Percentiles rank a stretch among this genome's conserved stretches.
phyloP scores from a whole-genome alignment of 2,888 invertebrate genomes.

The Globia sparganii region DNA sequence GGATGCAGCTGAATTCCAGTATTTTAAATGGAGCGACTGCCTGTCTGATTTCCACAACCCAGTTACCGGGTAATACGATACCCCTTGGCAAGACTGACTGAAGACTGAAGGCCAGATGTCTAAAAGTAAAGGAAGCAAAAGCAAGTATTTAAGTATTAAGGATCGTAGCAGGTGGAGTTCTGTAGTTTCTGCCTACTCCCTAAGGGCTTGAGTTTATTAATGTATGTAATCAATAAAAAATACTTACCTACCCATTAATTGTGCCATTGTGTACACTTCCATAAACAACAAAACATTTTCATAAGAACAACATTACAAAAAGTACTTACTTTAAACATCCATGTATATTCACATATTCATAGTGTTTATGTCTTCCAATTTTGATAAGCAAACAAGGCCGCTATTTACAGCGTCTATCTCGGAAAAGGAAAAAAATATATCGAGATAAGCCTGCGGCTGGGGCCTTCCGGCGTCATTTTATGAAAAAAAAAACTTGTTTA shows the following conservation, averaged over 20 bases:
- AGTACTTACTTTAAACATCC: neutral
- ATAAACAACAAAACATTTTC: neutral
- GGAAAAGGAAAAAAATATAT: slow-evolving; percentile 49
- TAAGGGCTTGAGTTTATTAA: neutral
- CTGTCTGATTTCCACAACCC: no score
- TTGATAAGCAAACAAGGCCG: slow-evolving; percentile 57
- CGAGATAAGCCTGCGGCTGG: slow-evolving; percentile 53
- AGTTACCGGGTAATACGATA: no score
- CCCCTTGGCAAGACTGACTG: no score
- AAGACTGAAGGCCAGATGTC: no score
- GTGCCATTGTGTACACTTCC: neutral
- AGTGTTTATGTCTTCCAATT: slow-evolving; percentile 51
- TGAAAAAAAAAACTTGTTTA: slow-evolving; percentile 41
- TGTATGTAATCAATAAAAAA: neutral
- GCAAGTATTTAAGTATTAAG: no score
- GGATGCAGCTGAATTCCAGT: no score
- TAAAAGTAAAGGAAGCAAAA: neutral
- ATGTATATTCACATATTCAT: slow-evolving; percentile 27
- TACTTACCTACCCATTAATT: neutral
- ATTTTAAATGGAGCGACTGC: no score
- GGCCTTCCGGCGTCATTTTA: slow-evolving; percentile 20
- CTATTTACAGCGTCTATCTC: slow-evolving; percentile 46
- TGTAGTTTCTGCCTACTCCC: neutral
- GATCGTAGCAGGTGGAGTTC: neutral
- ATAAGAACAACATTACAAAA: neutral